Percentiles rank a stretch among this genome's conserved stretches.
Evolutionary conservation across 30 jellyfish, hydroid and myxozoan species (phyloP).

Genomic region (Aurelia aurita complex sp. Pacific): DNA sequence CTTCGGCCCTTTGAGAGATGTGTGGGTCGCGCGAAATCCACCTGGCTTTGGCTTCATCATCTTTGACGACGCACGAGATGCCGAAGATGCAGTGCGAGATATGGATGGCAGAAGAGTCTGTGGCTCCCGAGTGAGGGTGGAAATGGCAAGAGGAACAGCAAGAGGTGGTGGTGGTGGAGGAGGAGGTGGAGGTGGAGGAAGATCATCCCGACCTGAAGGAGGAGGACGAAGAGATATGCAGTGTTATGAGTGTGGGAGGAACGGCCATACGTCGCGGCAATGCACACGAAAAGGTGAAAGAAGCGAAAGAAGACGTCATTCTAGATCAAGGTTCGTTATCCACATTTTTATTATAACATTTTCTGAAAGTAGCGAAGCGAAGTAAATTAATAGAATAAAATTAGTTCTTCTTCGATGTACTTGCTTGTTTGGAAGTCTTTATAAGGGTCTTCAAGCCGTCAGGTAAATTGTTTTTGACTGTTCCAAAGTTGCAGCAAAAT

Average conservation of each 20-base stretch:
- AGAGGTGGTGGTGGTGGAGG: conserved; percentile 46
- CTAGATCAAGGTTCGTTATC: conserved; percentile 51
- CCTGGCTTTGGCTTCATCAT: conserved; percentile 98
- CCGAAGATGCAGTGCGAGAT: conserved; percentile 99
- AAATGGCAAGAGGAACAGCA: conserved; percentile 91
- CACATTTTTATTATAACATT: too few species aligned
- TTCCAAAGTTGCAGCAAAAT: too few species aligned
- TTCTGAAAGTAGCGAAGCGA: too few species aligned
- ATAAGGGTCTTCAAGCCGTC: too few species aligned
- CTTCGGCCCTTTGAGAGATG: conserved; percentile 94
- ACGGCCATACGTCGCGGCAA: conserved; percentile 83
- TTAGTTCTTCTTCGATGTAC: too few species aligned
- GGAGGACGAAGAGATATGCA: conserved; percentile 47
- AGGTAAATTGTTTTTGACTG: too few species aligned
- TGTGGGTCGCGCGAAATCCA: conserved; percentile 99
- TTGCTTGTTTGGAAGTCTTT: too few species aligned
- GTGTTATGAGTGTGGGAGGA: conserved; percentile 95
- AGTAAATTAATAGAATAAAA: too few species aligned
- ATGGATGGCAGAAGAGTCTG: conserved; percentile 96
- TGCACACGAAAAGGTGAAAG: conserved; percentile 83
- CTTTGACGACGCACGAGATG: conserved; percentile 95
- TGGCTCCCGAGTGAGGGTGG: conserved; percentile 94
- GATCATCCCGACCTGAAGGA: conserved; percentile 32
- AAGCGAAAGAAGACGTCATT: conserved; percentile 56
- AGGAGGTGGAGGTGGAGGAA: conserved; percentile 24